Evolutionary conservation across 2,797 vertebrate species (phyloP), one percentile per base, ranked within the genome.

Genomic region (Takifugu ocellatus): DNA sequence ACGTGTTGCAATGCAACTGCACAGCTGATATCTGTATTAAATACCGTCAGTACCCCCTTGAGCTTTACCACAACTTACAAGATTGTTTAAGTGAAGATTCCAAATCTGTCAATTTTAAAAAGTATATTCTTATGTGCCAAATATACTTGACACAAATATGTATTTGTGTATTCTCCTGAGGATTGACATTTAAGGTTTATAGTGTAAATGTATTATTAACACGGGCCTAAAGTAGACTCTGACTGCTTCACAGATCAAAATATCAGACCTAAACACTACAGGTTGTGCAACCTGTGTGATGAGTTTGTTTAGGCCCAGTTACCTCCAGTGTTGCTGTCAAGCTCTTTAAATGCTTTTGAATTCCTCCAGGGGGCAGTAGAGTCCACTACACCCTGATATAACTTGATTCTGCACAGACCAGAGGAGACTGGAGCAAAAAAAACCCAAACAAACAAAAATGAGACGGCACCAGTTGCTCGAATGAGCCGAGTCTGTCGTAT

Each of bases 291-390:
- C 16, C 17, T 12, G 17, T 47, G 14, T 43, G 15, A 21, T 33
- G 29, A 53, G 25, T 43, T 12, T 25, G 8, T 15, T 42, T 2
- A 17, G 21, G 42, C n/a, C 15, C 43, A 15, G 10, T 21, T 1
- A 16, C 5, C 21, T 48, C n/a, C 5, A 54, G 17, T 26, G 31
- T 39, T 39, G 3, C 36, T 39, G 36, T 39, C 36, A 14, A 39
- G 1, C 36, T 10, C 3, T 14, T 39, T 12, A 39, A 14, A 93
- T 4, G 65, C 47, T 65, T 65, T 95, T 88, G 84, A 99, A 98
- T 68, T 95, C 90, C 62, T 92, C 66, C 31, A 99, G 90, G 0
- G 95, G 94, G 78, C 97, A 98, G 81, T 95, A 92, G 64, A 88
- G 82, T 42, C 87, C 85, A 49, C 90, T 92, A 51, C 96, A 99